Evolutionary conservation across 2,113 vertebrate genomes (phyloP), one percentile per base, ranked within the genome.

Genomic region (Tiliqua scincoides): DNA sequence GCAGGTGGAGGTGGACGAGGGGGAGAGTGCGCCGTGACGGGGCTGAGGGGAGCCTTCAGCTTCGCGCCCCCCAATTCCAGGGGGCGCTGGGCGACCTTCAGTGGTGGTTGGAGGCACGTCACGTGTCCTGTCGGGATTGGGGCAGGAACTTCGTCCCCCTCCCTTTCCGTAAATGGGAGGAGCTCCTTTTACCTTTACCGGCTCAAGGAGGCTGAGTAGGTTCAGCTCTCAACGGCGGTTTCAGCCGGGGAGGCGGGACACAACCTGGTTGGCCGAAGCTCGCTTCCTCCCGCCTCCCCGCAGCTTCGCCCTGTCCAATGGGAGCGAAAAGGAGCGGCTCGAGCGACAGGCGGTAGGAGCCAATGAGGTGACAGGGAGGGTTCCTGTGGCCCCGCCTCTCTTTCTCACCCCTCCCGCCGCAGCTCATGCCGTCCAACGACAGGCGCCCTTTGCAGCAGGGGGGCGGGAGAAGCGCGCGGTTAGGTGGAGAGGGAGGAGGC

Each of bases 401-500:
- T 20, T 10, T 21, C 6, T 35, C 35, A 62, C 21, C 73, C 37
- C 37, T 6, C 83, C 23, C 62, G 48, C 61, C 20, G 85, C 77
- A 70, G 82, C 85, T 12, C 23, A 30, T 65, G 15, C 43, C 3
- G 35, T 14, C 87, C 87, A 88, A 71, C 84, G 57, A 11, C 40
- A 52, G 74, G 70, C 54, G 40, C 67, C 65, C 6, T 4, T 3
- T 37, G 59, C 9, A 23, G 27, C 17, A 32, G 81, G 27, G 78
- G 43, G 85, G 17, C 48, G 23, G 63, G 81, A 7, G 25, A 23
- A 15, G 35, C 75, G 76, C 2, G 10, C 43, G 9, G 52, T n/a
- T 77, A 1, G 37, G 32, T 25, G 62, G 6, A 2, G 18, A 14
- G 0, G 1, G 43, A 1, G 40, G 71, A 27, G 20, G 6, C 2